phyloP scores from a whole-genome alignment of 2,113 vertebrate species.

The Pimephales promelas region DNA sequence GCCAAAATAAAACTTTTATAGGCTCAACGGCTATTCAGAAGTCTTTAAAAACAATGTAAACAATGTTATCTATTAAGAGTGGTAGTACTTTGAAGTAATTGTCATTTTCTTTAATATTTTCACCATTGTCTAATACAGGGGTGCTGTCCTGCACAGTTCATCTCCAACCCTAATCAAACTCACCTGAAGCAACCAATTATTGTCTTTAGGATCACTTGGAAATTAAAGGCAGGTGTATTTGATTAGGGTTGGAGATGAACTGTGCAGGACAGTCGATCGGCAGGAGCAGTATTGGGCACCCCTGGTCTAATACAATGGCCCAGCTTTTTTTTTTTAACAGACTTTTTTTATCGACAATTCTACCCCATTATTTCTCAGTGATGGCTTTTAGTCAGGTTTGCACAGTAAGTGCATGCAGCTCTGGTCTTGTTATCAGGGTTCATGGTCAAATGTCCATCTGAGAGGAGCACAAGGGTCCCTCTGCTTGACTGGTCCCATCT shows the following conservation, averaged over 20 bases:
- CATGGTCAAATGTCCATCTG: conserved; percentile 67
- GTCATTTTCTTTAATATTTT: background rate
- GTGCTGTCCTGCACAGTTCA: too few relatives aligned
- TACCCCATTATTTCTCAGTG: background rate
- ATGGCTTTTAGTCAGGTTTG: background rate
- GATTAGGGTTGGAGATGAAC: too few relatives aligned
- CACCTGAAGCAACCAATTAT: too few relatives aligned
- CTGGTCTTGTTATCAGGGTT: conserved; percentile 59
- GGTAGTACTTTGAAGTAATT: background rate
- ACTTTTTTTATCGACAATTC: background rate
- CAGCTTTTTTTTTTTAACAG: background rate
- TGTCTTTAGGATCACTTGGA: too few relatives aligned
- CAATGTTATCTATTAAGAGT: too few relatives aligned
- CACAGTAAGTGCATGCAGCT: conserved; percentile 51
- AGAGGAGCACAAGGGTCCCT: conserved; percentile 76
- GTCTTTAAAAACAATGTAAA: conserved; percentile 22
- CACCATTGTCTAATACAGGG: background rate
- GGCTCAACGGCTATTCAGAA: background rate
- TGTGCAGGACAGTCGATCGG: too few relatives aligned
- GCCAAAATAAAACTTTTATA: conserved; percentile 5
- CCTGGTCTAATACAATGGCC: background rate
- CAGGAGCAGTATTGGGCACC: too few relatives aligned
- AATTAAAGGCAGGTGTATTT: too few relatives aligned
- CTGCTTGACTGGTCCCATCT: conserved; percentile 84
- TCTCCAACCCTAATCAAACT: too few relatives aligned